Evolutionary conservation across 1,140 invertebrate genomes (phyloP).

Genomic region (Cyrtorhinus lividipennis): DNA sequence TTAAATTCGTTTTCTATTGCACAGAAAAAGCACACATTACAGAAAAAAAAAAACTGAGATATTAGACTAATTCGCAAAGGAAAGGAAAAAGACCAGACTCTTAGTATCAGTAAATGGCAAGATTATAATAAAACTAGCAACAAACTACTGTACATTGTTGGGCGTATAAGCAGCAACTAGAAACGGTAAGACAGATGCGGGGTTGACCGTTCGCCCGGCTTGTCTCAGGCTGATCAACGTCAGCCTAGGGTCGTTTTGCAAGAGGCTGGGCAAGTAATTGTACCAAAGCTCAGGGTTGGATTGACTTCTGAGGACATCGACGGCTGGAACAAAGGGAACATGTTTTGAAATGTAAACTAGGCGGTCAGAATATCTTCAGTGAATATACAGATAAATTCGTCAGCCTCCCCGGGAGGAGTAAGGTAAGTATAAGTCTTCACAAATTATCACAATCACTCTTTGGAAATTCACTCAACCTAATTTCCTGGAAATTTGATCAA

Average conservation of each 20-base stretch:
- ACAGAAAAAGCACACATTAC: constrained; percentile 20
- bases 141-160: constrained; percentile 10
- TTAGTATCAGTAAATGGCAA: too few relatives aligned
- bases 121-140: too few relatives aligned
- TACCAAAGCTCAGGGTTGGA: constrained; percentile 67
- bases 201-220: constrained; percentile 55
- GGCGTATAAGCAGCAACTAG: constrained; percentile 36
- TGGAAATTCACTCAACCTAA: too few relatives aligned
- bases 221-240: constrained; percentile 67
- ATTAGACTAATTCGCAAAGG: too few relatives aligned
- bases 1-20: background rate
- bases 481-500: too few relatives aligned
- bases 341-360: background rate
- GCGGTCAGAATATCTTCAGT: too few relatives aligned
- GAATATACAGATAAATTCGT: too few relatives aligned
- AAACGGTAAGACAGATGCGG: constrained; percentile 65
- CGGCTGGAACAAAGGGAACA: too few relatives aligned
- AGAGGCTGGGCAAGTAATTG: constrained; percentile 68
- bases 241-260: constrained; percentile 66
- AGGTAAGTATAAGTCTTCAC: too few relatives aligned
- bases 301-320: constrained; percentile 55
- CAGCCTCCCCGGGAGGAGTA: too few relatives aligned
- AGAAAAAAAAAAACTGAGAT: background rate
- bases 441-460: too few relatives aligned
- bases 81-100: too few relatives aligned